phyloP scores from a whole-genome alignment of 1,140 invertebrate species.

The Mylabris phalerata region DNA sequence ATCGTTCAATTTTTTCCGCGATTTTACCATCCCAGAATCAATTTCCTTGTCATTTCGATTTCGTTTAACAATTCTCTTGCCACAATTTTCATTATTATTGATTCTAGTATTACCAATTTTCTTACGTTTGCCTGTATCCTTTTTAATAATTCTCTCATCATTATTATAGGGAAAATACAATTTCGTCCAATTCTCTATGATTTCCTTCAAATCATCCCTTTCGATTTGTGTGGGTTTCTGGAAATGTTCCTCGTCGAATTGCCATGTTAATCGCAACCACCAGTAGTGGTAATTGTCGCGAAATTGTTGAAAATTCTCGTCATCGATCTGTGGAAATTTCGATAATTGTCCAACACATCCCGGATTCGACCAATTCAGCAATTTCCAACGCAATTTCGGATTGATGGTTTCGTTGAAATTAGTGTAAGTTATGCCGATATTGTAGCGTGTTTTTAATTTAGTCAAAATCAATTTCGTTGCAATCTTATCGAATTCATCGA shows the following conservation, averaged over 20 bases:
- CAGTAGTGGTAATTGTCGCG: slow-evolving; percentile 29
- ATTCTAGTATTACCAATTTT: not conserved
- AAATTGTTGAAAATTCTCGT: slow-evolving; percentile 26
- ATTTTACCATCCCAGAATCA: not conserved
- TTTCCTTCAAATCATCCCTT: slow-evolving; percentile 25
- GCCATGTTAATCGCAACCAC: slow-evolving; percentile 32
- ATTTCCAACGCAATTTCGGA: slow-evolving; percentile 34
- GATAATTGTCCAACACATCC: slow-evolving; percentile 28
- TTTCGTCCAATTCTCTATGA: not conserved
- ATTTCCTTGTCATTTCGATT: not conserved
- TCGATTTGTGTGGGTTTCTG: not conserved
- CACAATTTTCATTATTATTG: no score
- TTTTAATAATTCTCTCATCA: not conserved
- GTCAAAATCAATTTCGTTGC: slow-evolving; percentile 27
- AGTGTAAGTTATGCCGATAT: slow-evolving; percentile 31
- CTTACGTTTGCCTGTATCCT: not conserved
- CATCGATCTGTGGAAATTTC: slow-evolving; percentile 30
- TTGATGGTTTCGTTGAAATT: slow-evolving; percentile 34
- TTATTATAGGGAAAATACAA: no score
- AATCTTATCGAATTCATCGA: slow-evolving; percentile 33
- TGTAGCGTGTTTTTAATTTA: slow-evolving; percentile 28
- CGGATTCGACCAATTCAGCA: slow-evolving; percentile 32
- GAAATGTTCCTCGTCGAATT: not conserved
- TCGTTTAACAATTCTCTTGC: no score
- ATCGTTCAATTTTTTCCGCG: not conserved